Base-by-base conservation (phyloP, 2,888 invertebrate genomes). In the Eristalinus sepulchralis region DNA sequence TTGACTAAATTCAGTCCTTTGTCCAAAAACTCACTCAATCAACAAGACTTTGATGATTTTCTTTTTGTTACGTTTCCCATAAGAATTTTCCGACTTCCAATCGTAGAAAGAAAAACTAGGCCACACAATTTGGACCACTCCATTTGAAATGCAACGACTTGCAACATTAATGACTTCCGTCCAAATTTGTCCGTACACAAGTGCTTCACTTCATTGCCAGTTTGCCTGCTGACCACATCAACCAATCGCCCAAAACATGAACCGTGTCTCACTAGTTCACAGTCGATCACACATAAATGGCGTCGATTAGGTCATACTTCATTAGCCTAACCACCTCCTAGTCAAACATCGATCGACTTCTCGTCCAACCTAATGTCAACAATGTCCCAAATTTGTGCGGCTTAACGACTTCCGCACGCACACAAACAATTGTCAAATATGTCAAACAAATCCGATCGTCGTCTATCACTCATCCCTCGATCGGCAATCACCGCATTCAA, bases 231-330 rank as follows among this genome's bases (percentile, higher is more conserved):
- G 34, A 34, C 34, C n/a, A 13, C 47, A 47, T 47, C n/a, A 47
- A 17, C 34, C 6, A 34, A 34, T 34, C 6, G 34, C n/a, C n/a
- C 4, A 39, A n/a, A 39, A 34, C 10, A 34, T 47, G 6, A 47
- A 1, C 1, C 4, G 17, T 17, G 17, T 47, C 17, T 47, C n/a
- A 47, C 47, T 17, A 47, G 17, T 71, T 71, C 33, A 79, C 66
- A 64, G 57, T n/a, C 64, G 63, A 78, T 1, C 57, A 71, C 27
- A 10, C 63, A 63, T 71, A 57, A 59, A 71, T 20, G 47, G 39
- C 67, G 64, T 59, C 64, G 78, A 79, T 79, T 72, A 53, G 66
- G 79, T 72, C 79, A 79, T 72, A 79, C 71, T 53, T 64, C 71
- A 72, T 59, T 79, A 66, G 57, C 57, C 57, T 34, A 39, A 39